Evolutionary conservation across 2,797 vertebrate species (phyloP).

Genomic region (Hippopotamyrus pictus): DNA sequence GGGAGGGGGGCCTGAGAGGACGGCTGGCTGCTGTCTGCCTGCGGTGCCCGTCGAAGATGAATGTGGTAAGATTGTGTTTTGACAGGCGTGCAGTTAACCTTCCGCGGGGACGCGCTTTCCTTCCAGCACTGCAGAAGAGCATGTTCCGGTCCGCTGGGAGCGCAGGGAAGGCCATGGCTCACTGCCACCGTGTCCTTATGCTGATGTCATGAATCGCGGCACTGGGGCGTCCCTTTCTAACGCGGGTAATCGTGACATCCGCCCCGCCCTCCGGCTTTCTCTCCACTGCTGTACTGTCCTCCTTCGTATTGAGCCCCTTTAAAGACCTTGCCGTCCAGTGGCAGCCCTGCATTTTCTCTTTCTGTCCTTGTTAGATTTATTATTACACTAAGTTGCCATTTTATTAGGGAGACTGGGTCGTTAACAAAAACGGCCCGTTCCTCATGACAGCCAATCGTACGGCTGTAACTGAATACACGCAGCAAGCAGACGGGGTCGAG

Average conservation of each 20-base stretch:
- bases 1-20: background rate
- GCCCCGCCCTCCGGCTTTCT: background rate
- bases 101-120: constrained; percentile 8
- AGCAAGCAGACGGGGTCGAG: background rate
- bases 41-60: constrained; percentile 11
- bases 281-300: background rate
- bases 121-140: background rate
- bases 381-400: background rate
- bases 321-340: background rate
- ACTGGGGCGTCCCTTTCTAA: background rate
- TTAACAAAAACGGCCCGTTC: background rate
- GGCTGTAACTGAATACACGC: background rate
- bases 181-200: background rate
- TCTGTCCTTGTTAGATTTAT: background rate
- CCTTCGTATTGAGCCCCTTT: background rate
- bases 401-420: background rate
- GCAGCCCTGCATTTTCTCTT: background rate
- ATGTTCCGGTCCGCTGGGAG: background rate
- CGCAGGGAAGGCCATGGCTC: background rate
- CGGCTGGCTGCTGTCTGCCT: constrained; percentile 12
- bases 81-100: constrained; percentile 23
- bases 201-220: background rate
- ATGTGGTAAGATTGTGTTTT: constrained; percentile 19
- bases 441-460: background rate
- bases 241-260: background rate